Evolutionary conservation across 2,797 vertebrate genomes (phyloP), one percentile per base, ranked within the genome.

Genomic region (Takifugu rubripes): DNA sequence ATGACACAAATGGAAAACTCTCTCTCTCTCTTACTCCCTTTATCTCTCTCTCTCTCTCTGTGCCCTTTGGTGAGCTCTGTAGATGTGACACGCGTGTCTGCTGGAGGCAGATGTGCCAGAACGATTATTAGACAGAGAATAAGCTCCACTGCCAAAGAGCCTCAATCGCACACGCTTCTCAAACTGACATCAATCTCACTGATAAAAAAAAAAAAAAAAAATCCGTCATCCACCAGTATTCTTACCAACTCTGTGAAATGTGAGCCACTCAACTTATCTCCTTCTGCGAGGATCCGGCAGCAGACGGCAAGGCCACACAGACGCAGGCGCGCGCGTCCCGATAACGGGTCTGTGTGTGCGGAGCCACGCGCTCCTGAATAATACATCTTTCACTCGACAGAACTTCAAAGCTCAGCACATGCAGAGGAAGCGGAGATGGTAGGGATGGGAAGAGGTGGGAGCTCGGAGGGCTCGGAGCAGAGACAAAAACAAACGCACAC

Each of bases 351-450:
- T 68, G 61, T 56, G 47, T 67, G 50, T 46, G 31, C 9, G 11
- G 83, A 77, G 75, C 55, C 54, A 86, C 67, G 53, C 12, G 83
- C 65, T 72, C 46, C 80, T 92, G 87, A 91, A 92, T 92, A 90
- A 92, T 92, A 91, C 90, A 92, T 91, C 89, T 91, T 89, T 86
- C 81, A 86, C 62, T 49, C 75, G 76, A 83, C 64, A 21, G 82
- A 89, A 89, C 79, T 86, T 80, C 89, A 88, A 91, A 89, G 77
- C 77, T 83, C 75, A 78, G 59, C 75, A 72, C 86, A 61, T 0
- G 57, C 84, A 84, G 87, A 84, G 80, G 77, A 59, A 82, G 50
- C 64, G 59, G 68, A 61, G 59, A 74, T 75, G 36, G 64, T 61
- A 68, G 66, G 56, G 67, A 58, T 49, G n/a, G 54, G 26, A 17